Evolutionary conservation across 2,888 invertebrate genomes (phyloP).

Genomic region (Dasypogon diadema): DNA sequence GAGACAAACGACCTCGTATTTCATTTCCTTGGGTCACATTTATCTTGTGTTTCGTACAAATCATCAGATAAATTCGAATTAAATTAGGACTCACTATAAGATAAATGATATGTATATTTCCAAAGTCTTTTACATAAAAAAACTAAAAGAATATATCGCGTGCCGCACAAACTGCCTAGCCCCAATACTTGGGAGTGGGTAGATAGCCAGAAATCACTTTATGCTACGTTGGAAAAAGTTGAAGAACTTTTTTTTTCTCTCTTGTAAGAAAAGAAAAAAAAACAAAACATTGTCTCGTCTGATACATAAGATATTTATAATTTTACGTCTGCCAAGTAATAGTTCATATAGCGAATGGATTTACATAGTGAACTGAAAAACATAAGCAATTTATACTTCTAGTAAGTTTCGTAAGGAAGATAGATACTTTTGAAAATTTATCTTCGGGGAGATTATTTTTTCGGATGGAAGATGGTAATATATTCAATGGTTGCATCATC

Average conservation of each 20-base stretch:
- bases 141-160: conserved; percentile 3
- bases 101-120: conserved; percentile 1
- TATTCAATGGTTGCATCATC: no score
- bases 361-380: neutral
- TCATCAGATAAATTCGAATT: conserved; percentile 19
- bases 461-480: no score
- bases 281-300: neutral
- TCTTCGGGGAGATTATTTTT: no score
- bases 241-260: no score
- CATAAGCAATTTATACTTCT: neutral
- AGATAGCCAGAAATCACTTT: no score
- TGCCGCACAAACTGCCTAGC: neutral
- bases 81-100: neutral
- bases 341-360: no score
- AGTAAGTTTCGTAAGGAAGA: no score
- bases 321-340: no score
- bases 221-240: no score
- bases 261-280: no score
- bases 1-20: conserved; percentile 22
- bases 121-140: neutral
- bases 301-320: neutral
- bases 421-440: no score
- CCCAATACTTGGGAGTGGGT: neutral
- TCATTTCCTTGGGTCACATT: conserved; percentile 1
- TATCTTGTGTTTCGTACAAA: conserved; percentile 7